A percentile compares a stretch with the other conserved stretches of the same genome.
Evolutionary conservation across 2,113 vertebrate genomes (phyloP).

Genomic region (Aldabrachelys gigantea): DNA sequence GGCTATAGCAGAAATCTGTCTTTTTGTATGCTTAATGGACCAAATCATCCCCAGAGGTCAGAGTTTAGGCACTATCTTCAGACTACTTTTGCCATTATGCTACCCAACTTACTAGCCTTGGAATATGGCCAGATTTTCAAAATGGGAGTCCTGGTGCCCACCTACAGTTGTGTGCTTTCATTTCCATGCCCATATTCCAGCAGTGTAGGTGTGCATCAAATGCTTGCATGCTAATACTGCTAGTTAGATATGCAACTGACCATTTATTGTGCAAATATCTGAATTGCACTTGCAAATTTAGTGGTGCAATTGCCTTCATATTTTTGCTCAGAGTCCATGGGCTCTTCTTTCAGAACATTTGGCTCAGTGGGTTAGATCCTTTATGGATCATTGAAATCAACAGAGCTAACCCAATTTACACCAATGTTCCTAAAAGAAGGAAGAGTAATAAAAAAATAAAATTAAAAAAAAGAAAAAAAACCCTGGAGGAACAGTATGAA

Average conservation of each 20-base stretch:
- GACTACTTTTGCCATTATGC: background rate
- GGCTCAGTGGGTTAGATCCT: background rate
- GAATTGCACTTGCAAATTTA: background rate
- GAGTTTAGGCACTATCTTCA: background rate
- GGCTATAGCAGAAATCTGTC: background rate
- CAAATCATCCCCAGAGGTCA: background rate
- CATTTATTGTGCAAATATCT: background rate
- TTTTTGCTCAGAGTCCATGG: background rate
- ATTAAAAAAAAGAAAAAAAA: background rate
- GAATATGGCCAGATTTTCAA: background rate
- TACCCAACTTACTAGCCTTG: background rate
- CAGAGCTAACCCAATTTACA: accelerated
- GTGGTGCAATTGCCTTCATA: background rate
- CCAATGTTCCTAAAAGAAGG: background rate
- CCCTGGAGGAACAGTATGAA: background rate
- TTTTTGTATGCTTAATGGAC: background rate
- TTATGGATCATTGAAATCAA: background rate
- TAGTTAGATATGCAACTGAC: accelerated
- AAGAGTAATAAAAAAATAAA: accelerated
- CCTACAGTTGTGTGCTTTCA: background rate
- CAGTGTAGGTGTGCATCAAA: background rate
- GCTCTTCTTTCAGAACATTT: background rate
- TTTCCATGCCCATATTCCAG: background rate
- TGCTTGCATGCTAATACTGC: background rate
- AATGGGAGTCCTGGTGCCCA: background rate